Evolutionary conservation across 1,140 invertebrate species (phyloP), one percentile per base, ranked within the genome.

Genomic region (Drepana arcuata): DNA sequence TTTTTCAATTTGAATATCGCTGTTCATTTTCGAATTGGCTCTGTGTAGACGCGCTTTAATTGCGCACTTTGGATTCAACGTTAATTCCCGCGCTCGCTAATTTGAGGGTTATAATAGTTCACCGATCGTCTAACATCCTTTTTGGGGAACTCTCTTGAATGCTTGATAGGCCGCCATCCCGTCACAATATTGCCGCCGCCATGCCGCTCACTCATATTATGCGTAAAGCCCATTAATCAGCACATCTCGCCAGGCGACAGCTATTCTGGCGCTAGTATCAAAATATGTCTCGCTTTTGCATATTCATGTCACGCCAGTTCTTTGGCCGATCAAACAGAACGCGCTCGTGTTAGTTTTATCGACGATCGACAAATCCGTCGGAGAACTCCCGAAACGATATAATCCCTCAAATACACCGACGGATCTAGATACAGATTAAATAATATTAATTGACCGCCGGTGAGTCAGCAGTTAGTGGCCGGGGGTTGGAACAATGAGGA

Each of bases 1-100:
- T 67, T 74, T 78, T 75, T 73, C 67, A 81, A 81, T 81, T 81
- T 77, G 67, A 81, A 77, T 74, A 77, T 66, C 63, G 66, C 57
- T 72, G 68, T 78, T 79, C 68, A 73, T 78, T 78, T 77, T 73
- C 66, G 66, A 69, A 75, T 74, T 66, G 68, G 62, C 67, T 73
- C 69, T 75, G 60, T 72, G 68, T 77, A 66, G 66, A 67, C 55
- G 58, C 54, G 57, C 57, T 51, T 69, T 75, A 81, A 78, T 81
- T 71, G 58, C 72, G 70, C 64, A 79, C 58, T 81, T 82, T 82
- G 53, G 66, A 82, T 79, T 82, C 78, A 82, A 56, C 50, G 63
- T 32, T 75, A 75, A 82, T 78, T 75, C 74, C 48, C 68, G 60
- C 59, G 68, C 42, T 63, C 68, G 63, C 70, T 78, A 79, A 75